Evolutionary conservation across 2,797 vertebrate genomes (phyloP).

Genomic region (Ptychobarbus kaznakovi): DNA sequence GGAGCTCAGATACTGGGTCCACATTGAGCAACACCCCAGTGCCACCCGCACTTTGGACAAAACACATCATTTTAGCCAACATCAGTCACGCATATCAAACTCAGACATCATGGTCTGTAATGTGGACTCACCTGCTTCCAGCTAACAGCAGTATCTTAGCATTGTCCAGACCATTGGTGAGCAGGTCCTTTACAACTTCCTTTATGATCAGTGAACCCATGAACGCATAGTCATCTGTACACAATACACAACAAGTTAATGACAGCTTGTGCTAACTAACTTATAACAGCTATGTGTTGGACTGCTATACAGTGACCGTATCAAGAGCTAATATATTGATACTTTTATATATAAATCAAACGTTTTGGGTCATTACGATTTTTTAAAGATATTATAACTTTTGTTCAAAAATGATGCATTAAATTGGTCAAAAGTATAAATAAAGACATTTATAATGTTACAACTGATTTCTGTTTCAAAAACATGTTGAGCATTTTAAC

Average conservation of each 20-base stretch:
- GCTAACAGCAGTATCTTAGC: slow-evolving; percentile 93
- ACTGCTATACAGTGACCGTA: not conserved
- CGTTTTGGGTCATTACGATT: not conserved
- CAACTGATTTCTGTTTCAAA: not conserved
- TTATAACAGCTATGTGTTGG: not conserved
- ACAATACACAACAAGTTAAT: slow-evolving; percentile 37
- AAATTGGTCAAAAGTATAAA: not conserved
- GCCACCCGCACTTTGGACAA: slow-evolving; percentile 86
- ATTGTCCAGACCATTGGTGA: slow-evolving; percentile 87
- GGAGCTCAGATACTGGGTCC: slow-evolving; percentile 89
- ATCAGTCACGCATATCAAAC: not conserved
- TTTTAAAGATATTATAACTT: not conserved
- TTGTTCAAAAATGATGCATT: not conserved
- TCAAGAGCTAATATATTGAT: not conserved
- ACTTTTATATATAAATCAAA: not conserved
- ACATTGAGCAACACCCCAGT: slow-evolving; percentile 95
- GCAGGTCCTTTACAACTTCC: slow-evolving; percentile 91
- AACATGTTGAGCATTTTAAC: not conserved
- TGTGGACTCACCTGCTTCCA: slow-evolving; percentile 87
- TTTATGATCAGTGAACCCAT: slow-evolving; percentile 96
- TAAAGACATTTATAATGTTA: not conserved
- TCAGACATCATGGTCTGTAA: not conserved
- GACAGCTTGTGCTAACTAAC: not conserved
- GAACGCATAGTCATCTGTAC: slow-evolving; percentile 89
- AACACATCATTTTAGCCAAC: not conserved